Percentiles rank a stretch among this genome's conserved stretches.
These are phyloP conservation scores for Archips crataeganus DNA, from an alignment of 2,888 invertebrate genomes.

Conservation along the genomic window DNA sequence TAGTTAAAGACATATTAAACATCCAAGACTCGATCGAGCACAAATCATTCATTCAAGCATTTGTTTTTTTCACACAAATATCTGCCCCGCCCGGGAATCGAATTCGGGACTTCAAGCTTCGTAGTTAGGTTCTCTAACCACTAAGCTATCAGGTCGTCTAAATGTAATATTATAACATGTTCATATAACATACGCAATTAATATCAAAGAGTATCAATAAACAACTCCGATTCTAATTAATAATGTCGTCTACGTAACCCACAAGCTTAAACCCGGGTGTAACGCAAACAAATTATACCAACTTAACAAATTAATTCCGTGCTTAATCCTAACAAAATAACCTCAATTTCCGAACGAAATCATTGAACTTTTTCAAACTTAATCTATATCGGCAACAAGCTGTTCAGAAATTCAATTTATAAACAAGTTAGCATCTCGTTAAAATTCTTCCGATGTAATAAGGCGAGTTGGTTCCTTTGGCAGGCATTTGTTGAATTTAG, in stretches of 20 bases:
- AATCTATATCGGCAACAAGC: conserved; percentile 78
- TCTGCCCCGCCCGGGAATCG: too few species aligned
- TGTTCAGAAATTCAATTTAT: conserved; percentile 83
- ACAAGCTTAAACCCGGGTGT: conserved; percentile 16
- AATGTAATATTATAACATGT: too few species aligned
- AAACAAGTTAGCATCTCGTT: conserved; percentile 81
- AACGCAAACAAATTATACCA: conserved; percentile 32
- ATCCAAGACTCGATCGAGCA: too few species aligned
- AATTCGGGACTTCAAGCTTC: too few species aligned
- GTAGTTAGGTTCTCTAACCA: too few species aligned
- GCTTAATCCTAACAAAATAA: conserved; percentile 37
- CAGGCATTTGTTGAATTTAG: conserved; percentile 46
- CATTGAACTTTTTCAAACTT: conserved; percentile 80
- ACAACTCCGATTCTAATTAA: neutral
- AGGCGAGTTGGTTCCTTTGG: conserved; percentile 61
- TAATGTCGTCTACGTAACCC: neutral
- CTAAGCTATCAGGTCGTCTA: too few species aligned
- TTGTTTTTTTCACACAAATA: too few species aligned
- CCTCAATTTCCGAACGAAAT: conserved; percentile 72
- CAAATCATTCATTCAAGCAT: too few species aligned
- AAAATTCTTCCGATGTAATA: conserved; percentile 66
- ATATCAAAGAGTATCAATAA: neutral
- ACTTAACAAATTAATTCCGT: conserved; percentile 39
- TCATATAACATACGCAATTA: too few species aligned
- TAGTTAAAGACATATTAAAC: too few species aligned